A percentile compares a stretch with the other conserved stretches of the same genome.
phyloP scores from a whole-genome alignment of 2,888 invertebrate species.

The Scaptomyza polygonia region DNA sequence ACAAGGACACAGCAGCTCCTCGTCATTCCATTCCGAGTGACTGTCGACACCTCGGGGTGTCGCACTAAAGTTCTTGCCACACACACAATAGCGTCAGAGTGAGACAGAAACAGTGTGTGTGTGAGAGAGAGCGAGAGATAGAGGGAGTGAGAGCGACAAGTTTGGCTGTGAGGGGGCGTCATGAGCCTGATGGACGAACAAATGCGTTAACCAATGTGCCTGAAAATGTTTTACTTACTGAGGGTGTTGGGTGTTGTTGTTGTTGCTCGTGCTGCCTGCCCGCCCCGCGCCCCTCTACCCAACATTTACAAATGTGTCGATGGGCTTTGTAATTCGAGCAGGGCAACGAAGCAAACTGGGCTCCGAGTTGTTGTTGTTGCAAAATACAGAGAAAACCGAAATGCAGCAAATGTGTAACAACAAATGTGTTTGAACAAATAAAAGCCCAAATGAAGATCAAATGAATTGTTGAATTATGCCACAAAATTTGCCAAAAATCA shows the following conservation, averaged over 20 bases:
- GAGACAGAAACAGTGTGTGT: background rate
- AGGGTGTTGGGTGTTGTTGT: conserved; percentile 19
- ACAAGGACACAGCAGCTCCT: conserved; percentile 38
- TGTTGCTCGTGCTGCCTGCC: too few species aligned
- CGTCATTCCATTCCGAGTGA: conserved; percentile 84
- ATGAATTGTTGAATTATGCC: conserved; percentile 79
- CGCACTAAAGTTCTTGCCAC: conserved; percentile 66
- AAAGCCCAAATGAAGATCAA: conserved; percentile 64
- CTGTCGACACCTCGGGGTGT: conserved; percentile 85
- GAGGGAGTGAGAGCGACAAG: background rate
- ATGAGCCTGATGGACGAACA: conserved; percentile 56
- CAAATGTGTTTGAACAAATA: too few species aligned
- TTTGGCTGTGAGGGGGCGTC: conserved; percentile 18
- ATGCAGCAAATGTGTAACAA: conserved; percentile 43
- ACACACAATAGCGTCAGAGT: background rate
- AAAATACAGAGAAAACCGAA: too few species aligned
- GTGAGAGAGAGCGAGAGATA: conserved; percentile 4
- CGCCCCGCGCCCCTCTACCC: too few species aligned
- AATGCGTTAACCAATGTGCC: conserved; percentile 42
- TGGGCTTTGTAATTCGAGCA: conserved; percentile 58
- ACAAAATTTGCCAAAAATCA: conserved; percentile 81
- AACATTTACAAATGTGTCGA: conserved; percentile 43
- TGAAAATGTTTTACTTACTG: too few species aligned
- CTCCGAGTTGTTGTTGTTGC: too few species aligned
- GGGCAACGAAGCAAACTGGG: conserved; percentile 17